Evolutionary conservation across 1,140 invertebrate species (phyloP).

Genomic region (Cotesia glomerata): DNA sequence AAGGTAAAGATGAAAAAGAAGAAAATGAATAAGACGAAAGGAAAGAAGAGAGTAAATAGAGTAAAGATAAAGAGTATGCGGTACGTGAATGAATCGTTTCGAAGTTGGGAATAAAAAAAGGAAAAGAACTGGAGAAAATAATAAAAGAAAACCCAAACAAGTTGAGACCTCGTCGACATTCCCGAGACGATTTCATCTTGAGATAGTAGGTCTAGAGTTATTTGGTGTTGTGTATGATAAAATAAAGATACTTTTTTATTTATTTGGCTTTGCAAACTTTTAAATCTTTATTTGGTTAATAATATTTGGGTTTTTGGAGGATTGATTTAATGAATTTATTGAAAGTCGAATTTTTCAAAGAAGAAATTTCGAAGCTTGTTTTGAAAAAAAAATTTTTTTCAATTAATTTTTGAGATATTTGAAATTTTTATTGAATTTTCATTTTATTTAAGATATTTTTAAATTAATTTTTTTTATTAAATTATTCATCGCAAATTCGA

Average conservation of each 20-base stretch:
- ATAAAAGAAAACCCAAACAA: neutral
- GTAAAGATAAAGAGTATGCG: neutral
- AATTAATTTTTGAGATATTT: too few relatives aligned
- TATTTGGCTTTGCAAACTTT: neutral
- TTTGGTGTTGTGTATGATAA: neutral
- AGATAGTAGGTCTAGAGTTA: constrained; percentile 1
- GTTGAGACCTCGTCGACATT: constrained; percentile 10
- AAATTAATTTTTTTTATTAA: too few relatives aligned
- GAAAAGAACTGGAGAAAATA: neutral
- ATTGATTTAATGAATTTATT: too few relatives aligned
- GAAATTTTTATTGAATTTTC: too few relatives aligned
- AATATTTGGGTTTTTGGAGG: too few relatives aligned
- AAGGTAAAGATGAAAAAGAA: neutral
- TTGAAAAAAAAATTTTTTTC: too few relatives aligned
- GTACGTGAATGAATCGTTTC: neutral
- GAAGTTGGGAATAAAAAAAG: neutral
- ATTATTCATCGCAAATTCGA: too few relatives aligned
- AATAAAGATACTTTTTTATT: neutral
- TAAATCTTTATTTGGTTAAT: too few relatives aligned
- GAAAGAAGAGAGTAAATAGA: neutral
- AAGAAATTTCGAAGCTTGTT: too few relatives aligned
- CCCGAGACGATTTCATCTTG: constrained; percentile 19
- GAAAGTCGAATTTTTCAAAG: too few relatives aligned
- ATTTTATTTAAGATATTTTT: too few relatives aligned
- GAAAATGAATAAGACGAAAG: neutral